A percentile compares a stretch with the other conserved stretches of the same genome.
These are phyloP conservation scores for Solenopsis fugax DNA, from an alignment of 1,140 invertebrate species.

Conservation along the genomic window DNA sequence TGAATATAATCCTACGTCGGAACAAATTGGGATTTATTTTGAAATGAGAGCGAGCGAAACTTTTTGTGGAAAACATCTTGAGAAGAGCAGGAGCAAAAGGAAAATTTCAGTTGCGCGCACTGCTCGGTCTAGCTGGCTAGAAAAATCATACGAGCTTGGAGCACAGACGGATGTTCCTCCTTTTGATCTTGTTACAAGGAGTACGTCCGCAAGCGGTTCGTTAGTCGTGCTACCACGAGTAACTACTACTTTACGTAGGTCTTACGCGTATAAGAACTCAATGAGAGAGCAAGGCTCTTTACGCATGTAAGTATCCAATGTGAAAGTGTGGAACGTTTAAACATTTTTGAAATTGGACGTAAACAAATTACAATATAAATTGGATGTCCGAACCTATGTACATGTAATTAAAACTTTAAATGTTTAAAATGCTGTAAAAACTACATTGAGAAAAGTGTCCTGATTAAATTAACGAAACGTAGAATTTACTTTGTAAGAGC, in stretches of 20 bases:
- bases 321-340: conserved; percentile 15
- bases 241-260: conserved; percentile 56
- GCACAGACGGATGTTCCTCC: conserved; percentile 61
- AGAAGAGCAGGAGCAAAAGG: conserved; percentile 34
- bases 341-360: conserved; percentile 19
- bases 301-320: neutral
- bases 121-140: conserved; percentile 36
- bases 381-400: neutral
- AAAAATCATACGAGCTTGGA: conserved; percentile 61
- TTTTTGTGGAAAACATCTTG: conserved; percentile 32
- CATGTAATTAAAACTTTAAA: conserved; percentile 15
- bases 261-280: conserved; percentile 57
- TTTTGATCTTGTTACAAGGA: conserved; percentile 67
- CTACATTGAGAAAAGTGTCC: neutral
- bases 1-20: conserved; percentile 34
- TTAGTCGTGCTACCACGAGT: conserved; percentile 60
- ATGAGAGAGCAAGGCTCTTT: conserved; percentile 25
- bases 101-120: neutral
- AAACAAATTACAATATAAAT: neutral
- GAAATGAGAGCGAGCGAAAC: conserved; percentile 28
- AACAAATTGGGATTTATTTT: conserved; percentile 58
- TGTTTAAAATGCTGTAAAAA: neutral
- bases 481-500: too few relatives aligned
- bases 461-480: too few relatives aligned
- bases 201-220: conserved; percentile 69